Conservation (phyloP, 2,888 invertebrate species). For the Dendrolimus houi region DNA sequence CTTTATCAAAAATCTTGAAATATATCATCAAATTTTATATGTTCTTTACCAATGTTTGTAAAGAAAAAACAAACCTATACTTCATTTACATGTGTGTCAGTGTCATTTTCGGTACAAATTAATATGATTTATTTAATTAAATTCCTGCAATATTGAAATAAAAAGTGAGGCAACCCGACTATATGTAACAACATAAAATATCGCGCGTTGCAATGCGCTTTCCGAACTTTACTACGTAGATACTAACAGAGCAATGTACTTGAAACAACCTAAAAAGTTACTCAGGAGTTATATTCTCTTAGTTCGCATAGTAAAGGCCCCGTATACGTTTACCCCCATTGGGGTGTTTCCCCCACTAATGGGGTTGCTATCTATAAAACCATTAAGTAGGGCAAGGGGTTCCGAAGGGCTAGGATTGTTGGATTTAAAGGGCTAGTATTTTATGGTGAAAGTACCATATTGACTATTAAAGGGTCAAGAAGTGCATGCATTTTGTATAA, state of each 20-base stretch:
- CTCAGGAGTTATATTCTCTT: conserved; percentile 34
- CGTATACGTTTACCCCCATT: conserved; percentile 24
- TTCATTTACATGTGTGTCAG: too few species aligned
- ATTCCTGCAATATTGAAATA: too few species aligned
- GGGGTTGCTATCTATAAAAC: neutral
- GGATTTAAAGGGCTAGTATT: neutral
- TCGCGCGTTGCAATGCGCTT: conserved; percentile 19
- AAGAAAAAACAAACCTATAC: too few species aligned
- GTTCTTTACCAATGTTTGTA: too few species aligned
- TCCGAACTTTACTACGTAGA: conserved; percentile 19
- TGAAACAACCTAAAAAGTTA: conserved; percentile 46
- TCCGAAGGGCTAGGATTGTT: neutral
- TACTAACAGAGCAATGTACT: conserved; percentile 48
- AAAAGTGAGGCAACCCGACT: too few species aligned
- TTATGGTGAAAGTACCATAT: neutral
- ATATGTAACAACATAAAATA: too few species aligned
- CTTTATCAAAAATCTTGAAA: too few species aligned
- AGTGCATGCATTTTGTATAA: neutral
- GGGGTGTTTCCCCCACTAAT: conserved; percentile 5
- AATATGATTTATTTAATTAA: too few species aligned
- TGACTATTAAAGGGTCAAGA: neutral
- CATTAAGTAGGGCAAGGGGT: neutral
- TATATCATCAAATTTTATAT: too few species aligned
- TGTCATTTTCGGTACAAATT: too few species aligned
- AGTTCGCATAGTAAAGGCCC: conserved; percentile 29